Percentiles rank a stretch among this genome's conserved stretches.
Conservation (phyloP, 53 echinoderm and acorn worm species). For the Glandiceps talaboti region DNA sequence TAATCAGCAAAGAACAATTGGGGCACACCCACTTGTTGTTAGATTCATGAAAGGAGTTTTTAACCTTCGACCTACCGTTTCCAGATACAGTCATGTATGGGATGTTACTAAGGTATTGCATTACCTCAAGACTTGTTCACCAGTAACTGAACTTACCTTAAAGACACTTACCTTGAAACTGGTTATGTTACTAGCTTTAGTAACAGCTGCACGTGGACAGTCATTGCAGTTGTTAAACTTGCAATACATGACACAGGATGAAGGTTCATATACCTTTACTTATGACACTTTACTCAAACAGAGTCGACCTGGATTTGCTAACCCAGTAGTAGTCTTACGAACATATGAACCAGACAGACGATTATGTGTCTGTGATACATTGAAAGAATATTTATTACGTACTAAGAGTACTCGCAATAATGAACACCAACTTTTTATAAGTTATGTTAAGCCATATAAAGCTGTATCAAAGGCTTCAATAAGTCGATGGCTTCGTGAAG, state of each 20-base stretch:
- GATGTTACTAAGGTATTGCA: slow-evolving; percentile 7
- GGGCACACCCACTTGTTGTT: too few species aligned
- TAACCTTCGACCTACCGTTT: slow-evolving; percentile 3
- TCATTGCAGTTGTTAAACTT: slow-evolving; percentile 17
- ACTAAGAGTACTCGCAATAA: slow-evolving; percentile 4
- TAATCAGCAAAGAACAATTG: too few species aligned
- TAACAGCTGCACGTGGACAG: too few species aligned
- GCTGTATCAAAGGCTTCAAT: slow-evolving; percentile 8
- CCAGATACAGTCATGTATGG: slow-evolving; percentile 4
- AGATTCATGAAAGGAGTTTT: too few species aligned
- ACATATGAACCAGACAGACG: slow-evolving; percentile 7
- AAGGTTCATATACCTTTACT: too few species aligned
- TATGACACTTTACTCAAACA: too few species aligned
- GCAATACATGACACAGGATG: not conserved
- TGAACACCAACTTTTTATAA: slow-evolving; percentile 8
- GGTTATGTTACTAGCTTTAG: too few species aligned
- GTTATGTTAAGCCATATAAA: slow-evolving; percentile 12
- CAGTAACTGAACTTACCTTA: too few species aligned
- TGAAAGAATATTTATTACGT: slow-evolving; percentile 11
- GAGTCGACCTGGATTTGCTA: too few species aligned
- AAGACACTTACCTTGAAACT: too few species aligned
- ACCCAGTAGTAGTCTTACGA: not conserved
- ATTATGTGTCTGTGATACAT: slow-evolving; percentile 10
- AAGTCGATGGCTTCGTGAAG: slow-evolving; percentile 14
- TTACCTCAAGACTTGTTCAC: too few species aligned